Evolutionary conservation across 2,888 invertebrate species (phyloP), one percentile per base, ranked within the genome.

Genomic region (Protula sp.): DNA sequence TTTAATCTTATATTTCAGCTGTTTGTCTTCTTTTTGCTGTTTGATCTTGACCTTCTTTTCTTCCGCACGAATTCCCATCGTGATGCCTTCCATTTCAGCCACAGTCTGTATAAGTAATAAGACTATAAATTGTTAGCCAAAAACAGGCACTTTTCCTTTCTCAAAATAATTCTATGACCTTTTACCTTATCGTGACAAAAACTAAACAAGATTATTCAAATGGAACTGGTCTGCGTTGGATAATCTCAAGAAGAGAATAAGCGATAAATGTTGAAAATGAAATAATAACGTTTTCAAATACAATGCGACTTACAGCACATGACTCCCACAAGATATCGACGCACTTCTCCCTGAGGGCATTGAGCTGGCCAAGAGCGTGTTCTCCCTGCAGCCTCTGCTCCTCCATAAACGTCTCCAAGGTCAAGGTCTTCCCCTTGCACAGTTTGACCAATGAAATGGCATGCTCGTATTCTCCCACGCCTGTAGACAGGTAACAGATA

Each of bases 81-180:
- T 74, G 2, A 79, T 72, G 3, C 79, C 79, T 56, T 79, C 79
- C 76, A 78, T 77, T 63, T 79, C 79, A 28, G 79, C 79, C 28
- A 79, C 79, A 65, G 76, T 76, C 79, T 79, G 58, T 3, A 2
- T 27, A 26, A 38, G 27, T 29, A 54, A n/a, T n/a, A n/a, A n/a
- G n/a, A n/a, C n/a, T n/a, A n/a, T n/a, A n/a, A n/a, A n/a, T 28
- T 28, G n/a, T 53, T 19, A 53, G 22, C 14, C 9, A 29, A 30
- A 52, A 53, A 2, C 14, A 26, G 22, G 45, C 3, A 30, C 26
- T 30, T n/a, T n/a, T n/a, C n/a, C n/a, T n/a, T n/a, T n/a, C n/a
- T n/a, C n/a, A n/a, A n/a, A n/a, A n/a, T n/a, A n/a, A n/a, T n/a
- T n/a, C n/a, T n/a, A n/a, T n/a, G n/a, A n/a, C n/a, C n/a, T n/a